Evolutionary conservation across 2,797 vertebrate species (phyloP).

Genomic region (Acanthis flammea): DNA sequence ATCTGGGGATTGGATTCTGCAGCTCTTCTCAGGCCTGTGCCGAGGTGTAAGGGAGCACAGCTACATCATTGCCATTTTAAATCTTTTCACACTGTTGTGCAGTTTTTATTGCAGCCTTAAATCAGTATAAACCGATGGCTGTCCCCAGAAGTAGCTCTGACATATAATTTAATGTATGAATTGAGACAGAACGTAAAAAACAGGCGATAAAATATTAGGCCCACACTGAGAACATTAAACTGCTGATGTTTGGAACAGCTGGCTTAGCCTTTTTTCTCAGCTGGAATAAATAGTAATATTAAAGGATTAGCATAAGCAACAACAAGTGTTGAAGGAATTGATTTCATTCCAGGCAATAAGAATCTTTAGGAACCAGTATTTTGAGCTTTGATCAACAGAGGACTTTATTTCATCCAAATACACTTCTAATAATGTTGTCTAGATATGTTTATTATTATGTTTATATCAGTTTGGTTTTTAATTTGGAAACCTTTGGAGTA

Average conservation of each 20-base stretch:
- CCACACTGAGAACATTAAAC: conserved; percentile 37
- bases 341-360: conserved; percentile 8
- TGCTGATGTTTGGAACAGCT: conserved; percentile 50
- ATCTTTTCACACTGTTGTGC: conserved; percentile 2
- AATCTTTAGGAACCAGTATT: not conserved
- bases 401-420: not conserved
- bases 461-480: not conserved
- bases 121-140: conserved; percentile 12
- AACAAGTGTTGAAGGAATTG: conserved; percentile 36
- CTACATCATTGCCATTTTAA: not conserved
- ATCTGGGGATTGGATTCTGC: not conserved
- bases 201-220: conserved; percentile 64
- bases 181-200: conserved; percentile 49
- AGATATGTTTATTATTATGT: not conserved
- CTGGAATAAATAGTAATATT: conserved; percentile 54
- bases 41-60: not conserved
- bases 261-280: conserved; percentile 29
- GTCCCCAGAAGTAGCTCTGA: conserved; percentile 24
- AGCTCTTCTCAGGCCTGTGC: not conserved
- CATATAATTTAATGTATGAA: conserved; percentile 24
- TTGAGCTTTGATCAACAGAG: not conserved
- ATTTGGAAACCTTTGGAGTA: not conserved
- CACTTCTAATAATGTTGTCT: not conserved
- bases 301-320: conserved; percentile 66
- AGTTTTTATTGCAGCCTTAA: conserved; percentile 67